Percentiles rank a stretch among this genome's conserved stretches.
Conservation (phyloP, 2,888 invertebrate species). For the Perithous albicinctus region DNA sequence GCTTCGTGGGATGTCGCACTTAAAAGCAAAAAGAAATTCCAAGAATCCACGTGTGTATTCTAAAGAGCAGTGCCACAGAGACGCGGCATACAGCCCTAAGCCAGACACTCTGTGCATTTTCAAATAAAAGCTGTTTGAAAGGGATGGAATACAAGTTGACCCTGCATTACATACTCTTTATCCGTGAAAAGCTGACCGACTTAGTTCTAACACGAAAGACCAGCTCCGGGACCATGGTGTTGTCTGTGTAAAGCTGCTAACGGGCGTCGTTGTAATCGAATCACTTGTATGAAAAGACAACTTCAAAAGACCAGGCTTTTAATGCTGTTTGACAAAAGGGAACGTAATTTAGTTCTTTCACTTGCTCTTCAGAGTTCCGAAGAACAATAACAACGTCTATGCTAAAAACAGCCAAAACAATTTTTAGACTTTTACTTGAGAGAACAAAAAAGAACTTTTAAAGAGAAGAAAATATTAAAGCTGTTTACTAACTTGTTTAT, state of each 20-base stretch:
- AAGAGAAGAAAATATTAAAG: background rate
- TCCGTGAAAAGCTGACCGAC: conserved; percentile 38
- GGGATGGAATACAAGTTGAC: conserved; percentile 36
- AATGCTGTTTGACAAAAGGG: conserved; percentile 1
- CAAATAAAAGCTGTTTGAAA: conserved; percentile 43
- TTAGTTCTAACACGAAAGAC: conserved; percentile 28
- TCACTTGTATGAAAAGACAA: conserved; percentile 41
- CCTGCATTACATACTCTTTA: background rate
- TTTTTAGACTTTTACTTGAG: no score
- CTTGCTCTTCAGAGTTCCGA: background rate
- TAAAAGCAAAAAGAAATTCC: background rate
- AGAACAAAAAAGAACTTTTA: no score
- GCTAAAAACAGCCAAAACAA: background rate
- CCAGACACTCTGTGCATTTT: background rate
- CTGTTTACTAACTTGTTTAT: no score
- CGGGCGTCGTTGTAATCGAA: conserved; percentile 50
- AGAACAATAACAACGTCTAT: background rate
- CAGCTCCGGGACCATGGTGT: conserved; percentile 20
- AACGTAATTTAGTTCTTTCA: background rate
- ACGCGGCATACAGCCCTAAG: background rate
- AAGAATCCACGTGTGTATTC: background rate
- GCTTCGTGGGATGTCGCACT: conserved; percentile 5
- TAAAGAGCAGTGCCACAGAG: conserved; percentile 5
- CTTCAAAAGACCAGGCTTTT: conserved; percentile 40
- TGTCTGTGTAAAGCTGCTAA: conserved; percentile 23